These are phyloP conservation scores for Himalopsyche anomala DNA, from an alignment of 2,888 invertebrate species.

Conservation along the genomic window DNA sequence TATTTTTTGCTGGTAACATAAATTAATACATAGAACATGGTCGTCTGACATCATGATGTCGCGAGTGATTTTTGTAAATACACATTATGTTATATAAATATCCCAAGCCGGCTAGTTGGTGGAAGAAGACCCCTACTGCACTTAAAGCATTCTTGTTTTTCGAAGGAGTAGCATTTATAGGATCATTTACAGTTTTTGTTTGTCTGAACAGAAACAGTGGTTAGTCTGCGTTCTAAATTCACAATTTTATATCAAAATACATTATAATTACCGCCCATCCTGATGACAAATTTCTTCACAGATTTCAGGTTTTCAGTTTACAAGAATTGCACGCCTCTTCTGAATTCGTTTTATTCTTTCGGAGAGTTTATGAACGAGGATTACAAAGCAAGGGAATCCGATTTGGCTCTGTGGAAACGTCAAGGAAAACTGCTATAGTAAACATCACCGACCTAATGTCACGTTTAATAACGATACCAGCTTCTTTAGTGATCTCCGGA, in stretches of 20 bases:
- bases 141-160: constrained; percentile 76
- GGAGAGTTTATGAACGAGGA: constrained; percentile 80
- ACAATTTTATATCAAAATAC: constrained; percentile 9
- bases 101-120: constrained; percentile 76
- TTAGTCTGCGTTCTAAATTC: constrained; percentile 69
- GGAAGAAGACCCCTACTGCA: constrained; percentile 76
- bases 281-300: constrained; percentile 70
- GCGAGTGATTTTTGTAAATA: constrained; percentile 22
- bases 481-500: constrained; percentile 67
- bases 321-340: constrained; percentile 80
- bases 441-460: constrained; percentile 72
- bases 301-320: constrained; percentile 84
- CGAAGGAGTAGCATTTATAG: constrained; percentile 75
- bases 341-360: constrained; percentile 83
- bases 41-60: constrained; percentile 14
- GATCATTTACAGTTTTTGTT: constrained; percentile 81
- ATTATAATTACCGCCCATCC: constrained; percentile 10
- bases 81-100: constrained; percentile 81
- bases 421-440: constrained; percentile 73
- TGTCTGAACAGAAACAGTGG: constrained; percentile 84
- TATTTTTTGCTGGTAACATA: constrained; percentile 6
- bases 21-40: background rate
- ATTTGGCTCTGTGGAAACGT: constrained; percentile 78
- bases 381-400: constrained; percentile 75
- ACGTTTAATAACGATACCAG: constrained; percentile 74